Conservation (phyloP, 2,888 invertebrate genomes). For the Pristionchus entomophagus region DNA sequence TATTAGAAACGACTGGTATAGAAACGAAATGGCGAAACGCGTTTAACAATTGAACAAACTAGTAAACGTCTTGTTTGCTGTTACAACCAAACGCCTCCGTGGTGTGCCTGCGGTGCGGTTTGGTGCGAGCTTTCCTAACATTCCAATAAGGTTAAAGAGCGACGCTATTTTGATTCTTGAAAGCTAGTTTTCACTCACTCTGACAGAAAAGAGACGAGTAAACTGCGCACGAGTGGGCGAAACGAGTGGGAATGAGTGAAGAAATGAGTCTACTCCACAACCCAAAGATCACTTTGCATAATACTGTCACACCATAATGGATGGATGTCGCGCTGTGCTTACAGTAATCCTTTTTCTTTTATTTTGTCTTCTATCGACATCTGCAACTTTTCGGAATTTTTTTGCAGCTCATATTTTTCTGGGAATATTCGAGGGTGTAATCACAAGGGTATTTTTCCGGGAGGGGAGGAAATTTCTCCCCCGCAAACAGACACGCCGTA, state of each 20-base stretch:
- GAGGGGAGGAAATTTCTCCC: background rate
- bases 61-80: constrained; percentile 39
- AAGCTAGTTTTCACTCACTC: background rate
- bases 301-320: constrained; percentile 17
- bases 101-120: too few species aligned
- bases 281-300: constrained; percentile 28
- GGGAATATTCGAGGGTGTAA: background rate
- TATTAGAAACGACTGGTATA: background rate
- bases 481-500: constrained; percentile 14
- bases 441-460: background rate
- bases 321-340: constrained; percentile 32
- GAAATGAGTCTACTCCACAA: background rate
- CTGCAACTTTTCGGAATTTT: background rate
- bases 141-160: background rate
- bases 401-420: background rate
- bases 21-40: background rate
- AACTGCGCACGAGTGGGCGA: constrained; percentile 7
- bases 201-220: constrained; percentile 16
- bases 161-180: background rate
- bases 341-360: background rate
- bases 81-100: constrained; percentile 28
- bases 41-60: background rate
- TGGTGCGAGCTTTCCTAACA: constrained; percentile 9
- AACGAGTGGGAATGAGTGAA: background rate
- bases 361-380: too few species aligned